Percentiles rank a stretch among this genome's conserved stretches.
Evolutionary conservation across 2,113 vertebrate species (phyloP).

Genomic region (Dasyurus viverrinus): DNA sequence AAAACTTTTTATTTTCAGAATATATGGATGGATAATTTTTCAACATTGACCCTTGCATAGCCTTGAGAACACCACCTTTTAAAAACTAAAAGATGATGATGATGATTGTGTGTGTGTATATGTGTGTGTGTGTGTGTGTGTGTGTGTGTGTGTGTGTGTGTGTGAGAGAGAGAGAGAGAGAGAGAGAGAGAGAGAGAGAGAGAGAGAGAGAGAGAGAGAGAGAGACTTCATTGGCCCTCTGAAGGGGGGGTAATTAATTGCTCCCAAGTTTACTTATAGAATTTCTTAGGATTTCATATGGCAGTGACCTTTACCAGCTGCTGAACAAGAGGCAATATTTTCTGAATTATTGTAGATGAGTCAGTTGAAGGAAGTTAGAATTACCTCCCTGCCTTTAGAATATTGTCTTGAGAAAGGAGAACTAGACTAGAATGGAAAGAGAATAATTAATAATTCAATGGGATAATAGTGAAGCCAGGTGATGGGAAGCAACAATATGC

Average conservation of each 20-base stretch:
- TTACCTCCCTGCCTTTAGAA: neutral
- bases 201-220: neutral
- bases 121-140: too few species aligned
- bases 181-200: neutral
- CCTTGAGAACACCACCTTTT: too few species aligned
- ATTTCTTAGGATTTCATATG: neutral
- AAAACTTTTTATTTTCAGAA: too few species aligned
- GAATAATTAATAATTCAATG: fast-evolving
- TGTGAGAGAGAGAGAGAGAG: too few species aligned
- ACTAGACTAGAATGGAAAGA: neutral
- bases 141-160: too few species aligned
- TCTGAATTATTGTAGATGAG: neutral
- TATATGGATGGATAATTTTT: too few species aligned
- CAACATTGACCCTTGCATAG: too few species aligned
- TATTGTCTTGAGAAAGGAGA: too few species aligned
- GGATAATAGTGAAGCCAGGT: neutral
- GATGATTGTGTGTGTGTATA: too few species aligned
- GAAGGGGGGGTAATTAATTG: fast-evolving
- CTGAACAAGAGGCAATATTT: neutral
- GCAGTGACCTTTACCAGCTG: neutral
- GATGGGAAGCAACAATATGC: neutral
- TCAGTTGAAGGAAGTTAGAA: neutral
- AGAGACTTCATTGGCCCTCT: too few species aligned
- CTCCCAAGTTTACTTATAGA: neutral
- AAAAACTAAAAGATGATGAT: neutral